Conservation (phyloP, 2,888 invertebrate genomes). For the Eupsilia transversa region DNA sequence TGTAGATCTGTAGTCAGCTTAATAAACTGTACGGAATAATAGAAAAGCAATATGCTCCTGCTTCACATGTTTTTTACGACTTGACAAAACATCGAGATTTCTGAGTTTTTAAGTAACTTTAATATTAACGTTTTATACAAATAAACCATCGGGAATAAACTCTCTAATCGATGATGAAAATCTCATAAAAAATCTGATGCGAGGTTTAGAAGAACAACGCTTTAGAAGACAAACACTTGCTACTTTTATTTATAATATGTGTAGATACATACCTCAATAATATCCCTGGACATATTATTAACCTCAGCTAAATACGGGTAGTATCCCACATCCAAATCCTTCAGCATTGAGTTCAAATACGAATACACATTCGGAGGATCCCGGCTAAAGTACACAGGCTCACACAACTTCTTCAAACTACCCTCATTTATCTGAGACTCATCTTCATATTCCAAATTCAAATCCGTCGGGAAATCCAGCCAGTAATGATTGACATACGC, state of each 20-base stretch:
- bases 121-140: no score
- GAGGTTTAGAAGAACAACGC: no score
- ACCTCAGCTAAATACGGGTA: conserved; percentile 94
- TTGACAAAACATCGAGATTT: no score
- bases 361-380: conserved; percentile 93
- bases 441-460: conserved; percentile 82
- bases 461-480: conserved; percentile 94
- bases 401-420: conserved; percentile 90
- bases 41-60: background rate
- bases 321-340: conserved; percentile 87
- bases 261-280: conserved; percentile 92
- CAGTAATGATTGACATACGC: conserved; percentile 95
- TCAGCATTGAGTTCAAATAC: conserved; percentile 92
- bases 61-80: no score
- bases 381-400: conserved; percentile 91
- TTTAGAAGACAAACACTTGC: no score
- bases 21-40: background rate
- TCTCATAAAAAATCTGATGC: no score
- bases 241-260: no score
- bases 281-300: conserved; percentile 93
- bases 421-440: conserved; percentile 90
- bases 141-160: no score
- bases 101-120: no score
- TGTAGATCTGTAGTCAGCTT: background rate
- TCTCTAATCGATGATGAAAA: no score